Evolutionary conservation across 2,113 vertebrate genomes (phyloP).

Genomic region (Leucopsar rothschildi): DNA sequence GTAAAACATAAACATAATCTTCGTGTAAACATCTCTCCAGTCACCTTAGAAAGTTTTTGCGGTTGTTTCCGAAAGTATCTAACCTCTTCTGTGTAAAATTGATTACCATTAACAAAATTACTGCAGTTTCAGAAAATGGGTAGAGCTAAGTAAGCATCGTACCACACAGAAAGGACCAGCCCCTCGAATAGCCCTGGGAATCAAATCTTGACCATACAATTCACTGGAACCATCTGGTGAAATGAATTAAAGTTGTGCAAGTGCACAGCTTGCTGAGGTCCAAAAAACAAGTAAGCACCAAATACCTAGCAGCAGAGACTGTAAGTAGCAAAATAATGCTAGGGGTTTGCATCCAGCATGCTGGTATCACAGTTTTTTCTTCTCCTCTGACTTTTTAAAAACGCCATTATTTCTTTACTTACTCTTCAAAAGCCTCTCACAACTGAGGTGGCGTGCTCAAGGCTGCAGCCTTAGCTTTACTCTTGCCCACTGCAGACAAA

Average conservation of each 20-base stretch:
- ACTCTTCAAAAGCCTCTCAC: not conserved
- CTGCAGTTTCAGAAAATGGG: not conserved
- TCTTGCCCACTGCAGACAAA: not conserved
- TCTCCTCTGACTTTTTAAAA: not conserved
- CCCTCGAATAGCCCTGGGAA: not conserved
- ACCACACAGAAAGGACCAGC: not conserved
- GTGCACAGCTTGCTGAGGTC: not conserved
- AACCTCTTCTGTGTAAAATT: not conserved
- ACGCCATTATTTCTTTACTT: not conserved
- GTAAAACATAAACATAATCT: not conserved
- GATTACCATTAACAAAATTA: not conserved
- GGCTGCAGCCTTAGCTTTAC: not conserved
- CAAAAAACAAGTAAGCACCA: not conserved
- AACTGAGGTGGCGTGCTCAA: not conserved
- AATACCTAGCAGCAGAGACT: not conserved
- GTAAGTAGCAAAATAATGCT: not conserved
- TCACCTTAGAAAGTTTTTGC: not conserved
- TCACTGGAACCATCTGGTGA: not conserved
- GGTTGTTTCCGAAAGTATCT: not conserved
- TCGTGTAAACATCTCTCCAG: not conserved
- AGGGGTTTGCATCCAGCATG: not conserved
- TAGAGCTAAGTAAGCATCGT: not conserved
- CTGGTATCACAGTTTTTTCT: not conserved
- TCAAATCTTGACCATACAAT: not conserved
- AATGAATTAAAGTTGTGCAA: not conserved